A percentile compares a stretch with the other conserved stretches of the same genome.
Conservation (phyloP, 2,113 vertebrate genomes). For the Ceyx cyanopectus region DNA sequence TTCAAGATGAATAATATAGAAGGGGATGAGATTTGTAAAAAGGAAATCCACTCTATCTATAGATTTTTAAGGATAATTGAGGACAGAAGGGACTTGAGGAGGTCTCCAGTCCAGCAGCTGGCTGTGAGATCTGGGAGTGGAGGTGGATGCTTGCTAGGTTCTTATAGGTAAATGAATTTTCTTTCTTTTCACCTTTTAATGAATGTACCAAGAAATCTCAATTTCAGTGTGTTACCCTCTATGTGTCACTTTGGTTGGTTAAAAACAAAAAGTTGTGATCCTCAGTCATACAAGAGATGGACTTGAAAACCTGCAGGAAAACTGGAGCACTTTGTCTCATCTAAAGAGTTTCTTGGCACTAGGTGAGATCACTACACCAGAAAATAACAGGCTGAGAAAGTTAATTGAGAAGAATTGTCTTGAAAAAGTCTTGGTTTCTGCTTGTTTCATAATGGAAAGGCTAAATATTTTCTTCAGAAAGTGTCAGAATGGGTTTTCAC, state of each 20-base stretch:
- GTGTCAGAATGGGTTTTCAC: neutral
- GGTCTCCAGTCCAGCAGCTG: neutral
- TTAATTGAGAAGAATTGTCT: neutral
- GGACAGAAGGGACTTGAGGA: neutral
- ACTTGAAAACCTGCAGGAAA: neutral
- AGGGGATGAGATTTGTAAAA: neutral
- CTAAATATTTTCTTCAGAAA: neutral
- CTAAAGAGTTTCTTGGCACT: neutral
- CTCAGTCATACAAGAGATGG: neutral
- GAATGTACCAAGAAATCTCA: neutral
- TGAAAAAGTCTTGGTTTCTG: neutral
- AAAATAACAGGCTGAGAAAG: neutral
- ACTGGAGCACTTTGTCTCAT: neutral
- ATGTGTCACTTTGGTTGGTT: neutral
- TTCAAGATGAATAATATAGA: neutral
- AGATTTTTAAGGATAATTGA: neutral
- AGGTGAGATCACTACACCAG: neutral
- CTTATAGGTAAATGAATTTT: neutral
- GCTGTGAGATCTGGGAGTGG: neutral
- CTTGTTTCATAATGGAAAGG: neutral
- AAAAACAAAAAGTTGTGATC: neutral
- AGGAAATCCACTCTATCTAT: neutral
- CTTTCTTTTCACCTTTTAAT: slow-evolving; percentile 5
- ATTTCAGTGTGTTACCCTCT: neutral
- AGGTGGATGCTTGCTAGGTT: neutral